These are phyloP conservation scores for Gadopsis bispinosus DNA, from an alignment of 2,797 vertebrate species.

Conservation along the genomic window DNA sequence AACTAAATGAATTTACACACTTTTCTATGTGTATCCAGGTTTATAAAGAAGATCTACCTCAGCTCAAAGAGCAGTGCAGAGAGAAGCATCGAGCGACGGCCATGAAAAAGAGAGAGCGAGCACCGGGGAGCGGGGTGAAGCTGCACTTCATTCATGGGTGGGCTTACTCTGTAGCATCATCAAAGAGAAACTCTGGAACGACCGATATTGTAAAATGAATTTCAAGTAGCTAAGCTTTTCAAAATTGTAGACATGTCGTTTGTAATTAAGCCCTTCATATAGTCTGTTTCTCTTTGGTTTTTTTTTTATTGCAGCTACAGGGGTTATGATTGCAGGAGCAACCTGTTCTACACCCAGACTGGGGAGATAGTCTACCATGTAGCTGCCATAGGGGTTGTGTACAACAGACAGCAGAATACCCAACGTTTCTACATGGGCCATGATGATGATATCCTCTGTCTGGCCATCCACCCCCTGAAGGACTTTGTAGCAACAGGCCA, in stretches of 20 bases:
- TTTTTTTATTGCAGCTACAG: constrained; percentile 73
- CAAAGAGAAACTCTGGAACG: not conserved
- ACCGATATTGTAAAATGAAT: constrained; percentile 3
- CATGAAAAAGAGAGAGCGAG: constrained; percentile 92
- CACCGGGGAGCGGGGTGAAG: constrained; percentile 92
- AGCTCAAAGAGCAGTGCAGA: constrained; percentile 98
- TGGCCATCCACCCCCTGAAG: constrained; percentile 96
- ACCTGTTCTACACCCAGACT: constrained; percentile 97
- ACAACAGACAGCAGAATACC: constrained; percentile 97
- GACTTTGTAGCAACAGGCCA: constrained; percentile 98
- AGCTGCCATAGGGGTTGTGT: constrained; percentile 95
- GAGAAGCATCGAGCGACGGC: constrained; percentile 92
- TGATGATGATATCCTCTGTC: constrained; percentile 96
- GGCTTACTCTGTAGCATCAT: constrained; percentile 32
- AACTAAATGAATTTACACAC: not conserved
- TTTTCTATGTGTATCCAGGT: constrained; percentile 82
- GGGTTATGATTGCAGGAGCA: constrained; percentile 83
- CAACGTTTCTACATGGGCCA: constrained; percentile 98
- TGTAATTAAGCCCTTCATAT: not conserved
- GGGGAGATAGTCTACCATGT: constrained; percentile 99
- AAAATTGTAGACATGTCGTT: not conserved
- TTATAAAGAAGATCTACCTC: constrained; percentile 99
- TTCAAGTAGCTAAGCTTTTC: constrained; percentile 1
- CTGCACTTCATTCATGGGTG: constrained; percentile 99
- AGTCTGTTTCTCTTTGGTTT: not conserved